Evolutionary conservation across 2,797 vertebrate species (phyloP).

Genomic region (Alcedo atthis): DNA sequence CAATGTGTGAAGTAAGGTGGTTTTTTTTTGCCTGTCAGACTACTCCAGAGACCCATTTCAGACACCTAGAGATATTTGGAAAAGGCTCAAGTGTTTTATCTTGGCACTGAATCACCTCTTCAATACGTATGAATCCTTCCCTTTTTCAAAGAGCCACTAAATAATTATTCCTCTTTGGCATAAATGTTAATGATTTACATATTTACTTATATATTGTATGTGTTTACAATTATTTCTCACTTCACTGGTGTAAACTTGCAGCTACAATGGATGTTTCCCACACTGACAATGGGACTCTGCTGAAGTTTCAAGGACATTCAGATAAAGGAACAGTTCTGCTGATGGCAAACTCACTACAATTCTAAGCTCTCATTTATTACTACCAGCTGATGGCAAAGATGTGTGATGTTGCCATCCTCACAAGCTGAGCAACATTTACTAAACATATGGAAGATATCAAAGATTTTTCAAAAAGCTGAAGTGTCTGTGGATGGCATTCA

Average conservation of each 20-base stretch:
- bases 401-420: neutral
- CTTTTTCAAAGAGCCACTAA: neutral
- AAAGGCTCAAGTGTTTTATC: neutral
- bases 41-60: neutral
- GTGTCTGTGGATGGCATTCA: neutral
- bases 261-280: neutral
- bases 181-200: neutral
- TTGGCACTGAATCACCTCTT: neutral
- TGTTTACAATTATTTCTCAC: neutral
- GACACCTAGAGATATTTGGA: neutral
- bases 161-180: neutral
- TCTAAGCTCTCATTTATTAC: neutral
- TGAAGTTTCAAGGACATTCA: neutral
- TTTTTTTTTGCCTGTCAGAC: neutral
- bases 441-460: conserved; percentile 17
- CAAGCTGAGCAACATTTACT: neutral
- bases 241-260: neutral
- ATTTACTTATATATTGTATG: neutral
- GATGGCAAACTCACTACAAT: neutral
- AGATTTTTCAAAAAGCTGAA: neutral
- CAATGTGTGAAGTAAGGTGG: neutral
- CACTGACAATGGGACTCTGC: neutral
- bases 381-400: neutral
- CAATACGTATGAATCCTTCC: neutral
- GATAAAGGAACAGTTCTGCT: neutral